Conservation (phyloP, 1,140 invertebrate species). For the Araneus ventricosus region DNA sequence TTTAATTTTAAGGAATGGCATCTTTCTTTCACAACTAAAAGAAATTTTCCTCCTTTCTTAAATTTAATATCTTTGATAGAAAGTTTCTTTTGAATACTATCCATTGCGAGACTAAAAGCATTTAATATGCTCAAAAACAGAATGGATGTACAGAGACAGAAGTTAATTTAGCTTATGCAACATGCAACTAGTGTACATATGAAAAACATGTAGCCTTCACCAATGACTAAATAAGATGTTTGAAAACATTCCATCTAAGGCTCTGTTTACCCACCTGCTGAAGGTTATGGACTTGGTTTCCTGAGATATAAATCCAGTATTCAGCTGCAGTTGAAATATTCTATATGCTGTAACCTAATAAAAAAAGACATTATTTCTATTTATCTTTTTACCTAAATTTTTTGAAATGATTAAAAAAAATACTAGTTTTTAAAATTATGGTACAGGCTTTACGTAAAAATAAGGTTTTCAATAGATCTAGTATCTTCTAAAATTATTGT, state of each 20-base stretch:
- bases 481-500: not conserved
- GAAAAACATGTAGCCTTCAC: constrained; percentile 24
- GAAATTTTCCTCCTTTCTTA: constrained; percentile 41
- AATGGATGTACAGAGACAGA: not conserved
- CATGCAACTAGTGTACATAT: constrained; percentile 1
- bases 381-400: not conserved
- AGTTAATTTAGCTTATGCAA: not conserved
- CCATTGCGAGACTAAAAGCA: not conserved
- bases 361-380: not conserved
- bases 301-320: constrained; percentile 91
- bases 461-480: too few species aligned
- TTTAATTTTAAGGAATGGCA: constrained; percentile 50
- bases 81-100: constrained; percentile 43
- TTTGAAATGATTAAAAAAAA: not conserved
- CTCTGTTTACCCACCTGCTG: constrained; percentile 83
- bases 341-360: constrained; percentile 86
- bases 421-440: not conserved
- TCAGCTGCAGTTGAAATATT: constrained; percentile 91
- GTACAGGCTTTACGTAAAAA: too few species aligned
- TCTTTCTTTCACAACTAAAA: constrained; percentile 50
- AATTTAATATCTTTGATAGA: constrained; percentile 42
- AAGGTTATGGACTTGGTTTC: constrained; percentile 88
- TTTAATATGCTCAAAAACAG: not conserved
- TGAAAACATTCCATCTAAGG: constrained; percentile 67
- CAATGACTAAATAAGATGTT: constrained; percentile 44